These are phyloP conservation scores for Drosophila cardini DNA, from an alignment of 1,140 invertebrate genomes.

Conservation along the genomic window DNA sequence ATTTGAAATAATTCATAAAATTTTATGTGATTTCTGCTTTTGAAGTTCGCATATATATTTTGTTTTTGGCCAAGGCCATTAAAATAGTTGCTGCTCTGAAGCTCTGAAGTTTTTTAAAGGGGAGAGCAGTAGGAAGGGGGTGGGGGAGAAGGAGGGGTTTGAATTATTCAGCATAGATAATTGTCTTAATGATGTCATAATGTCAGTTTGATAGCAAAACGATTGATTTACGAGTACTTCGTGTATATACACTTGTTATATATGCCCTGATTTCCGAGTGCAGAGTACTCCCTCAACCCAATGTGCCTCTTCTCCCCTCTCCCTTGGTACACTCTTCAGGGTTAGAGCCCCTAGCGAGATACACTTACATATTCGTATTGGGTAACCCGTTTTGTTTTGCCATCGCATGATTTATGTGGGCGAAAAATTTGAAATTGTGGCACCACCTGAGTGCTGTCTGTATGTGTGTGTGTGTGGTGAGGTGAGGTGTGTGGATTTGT, in stretches of 20 bases:
- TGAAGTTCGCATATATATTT: constrained; percentile 55
- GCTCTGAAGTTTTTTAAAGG: constrained; percentile 41
- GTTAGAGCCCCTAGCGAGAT: constrained; percentile 44
- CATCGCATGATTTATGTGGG: constrained; percentile 75
- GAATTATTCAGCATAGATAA: constrained; percentile 71
- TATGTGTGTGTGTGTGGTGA: constrained; percentile 15
- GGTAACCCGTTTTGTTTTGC: constrained; percentile 68
- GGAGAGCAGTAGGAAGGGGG: constrained; percentile 5
- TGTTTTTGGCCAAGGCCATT: constrained; percentile 37
- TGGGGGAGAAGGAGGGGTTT: background rate
- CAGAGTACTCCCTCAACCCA: constrained; percentile 5
- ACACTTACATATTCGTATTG: constrained; percentile 25
- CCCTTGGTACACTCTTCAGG: background rate
- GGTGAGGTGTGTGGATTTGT: constrained; percentile 30
- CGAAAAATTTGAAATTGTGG: constrained; percentile 45
- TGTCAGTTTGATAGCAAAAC: constrained; percentile 62
- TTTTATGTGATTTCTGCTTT: constrained; percentile 74
- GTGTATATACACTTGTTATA: constrained; percentile 3
- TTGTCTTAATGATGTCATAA: constrained; percentile 82
- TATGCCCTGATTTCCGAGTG: constrained; percentile 31
- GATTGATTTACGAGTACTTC: constrained; percentile 65
- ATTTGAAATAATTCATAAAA: constrained; percentile 82
- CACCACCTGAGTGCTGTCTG: constrained; percentile 54
- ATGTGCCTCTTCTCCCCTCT: background rate
- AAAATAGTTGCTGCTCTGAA: constrained; percentile 53